These are phyloP conservation scores for Carterocephalus palaemon DNA, from an alignment of 2,888 invertebrate species.

Conservation along the genomic window DNA sequence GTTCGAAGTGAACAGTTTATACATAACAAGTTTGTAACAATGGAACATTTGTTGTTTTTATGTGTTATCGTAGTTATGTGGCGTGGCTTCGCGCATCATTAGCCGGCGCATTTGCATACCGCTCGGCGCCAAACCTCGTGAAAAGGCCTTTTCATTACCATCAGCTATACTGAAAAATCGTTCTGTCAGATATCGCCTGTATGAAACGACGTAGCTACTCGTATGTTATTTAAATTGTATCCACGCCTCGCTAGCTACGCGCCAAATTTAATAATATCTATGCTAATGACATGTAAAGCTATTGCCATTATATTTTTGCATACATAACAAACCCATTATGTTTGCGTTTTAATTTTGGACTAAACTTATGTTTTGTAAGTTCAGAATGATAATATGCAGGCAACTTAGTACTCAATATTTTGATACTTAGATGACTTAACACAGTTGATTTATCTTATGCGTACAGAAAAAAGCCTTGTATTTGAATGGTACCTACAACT, in stretches of 20 bases:
- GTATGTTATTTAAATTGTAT: constrained; percentile 30
- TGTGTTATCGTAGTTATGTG: constrained; percentile 44
- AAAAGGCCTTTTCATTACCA: constrained; percentile 76
- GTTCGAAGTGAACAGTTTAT: constrained; percentile 19
- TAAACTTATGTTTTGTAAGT: too few species aligned
- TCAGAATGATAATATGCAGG: too few species aligned
- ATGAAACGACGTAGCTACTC: constrained; percentile 32
- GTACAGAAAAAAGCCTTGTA: too few species aligned
- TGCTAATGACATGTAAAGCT: constrained; percentile 1
- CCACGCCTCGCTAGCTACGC: constrained; percentile 4
- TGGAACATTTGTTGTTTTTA: constrained; percentile 23
- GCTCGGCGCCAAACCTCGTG: constrained; percentile 75
- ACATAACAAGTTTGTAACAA: constrained; percentile 19
- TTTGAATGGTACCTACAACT: too few species aligned
- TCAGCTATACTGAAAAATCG: constrained; percentile 70
- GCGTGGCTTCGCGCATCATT: constrained; percentile 70
- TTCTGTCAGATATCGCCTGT: constrained; percentile 53
- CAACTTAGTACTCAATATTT: too few species aligned
- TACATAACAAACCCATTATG: too few species aligned
- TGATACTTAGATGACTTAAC: too few species aligned
- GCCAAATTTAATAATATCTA: constrained; percentile 16
- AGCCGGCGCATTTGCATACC: constrained; percentile 67
- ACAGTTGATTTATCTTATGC: too few species aligned
- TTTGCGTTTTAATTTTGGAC: too few species aligned
- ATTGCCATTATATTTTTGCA: constrained; percentile 6